phyloP scores from a whole-genome alignment of 2,797 vertebrate genomes.

The Sciaenops ocellatus region DNA sequence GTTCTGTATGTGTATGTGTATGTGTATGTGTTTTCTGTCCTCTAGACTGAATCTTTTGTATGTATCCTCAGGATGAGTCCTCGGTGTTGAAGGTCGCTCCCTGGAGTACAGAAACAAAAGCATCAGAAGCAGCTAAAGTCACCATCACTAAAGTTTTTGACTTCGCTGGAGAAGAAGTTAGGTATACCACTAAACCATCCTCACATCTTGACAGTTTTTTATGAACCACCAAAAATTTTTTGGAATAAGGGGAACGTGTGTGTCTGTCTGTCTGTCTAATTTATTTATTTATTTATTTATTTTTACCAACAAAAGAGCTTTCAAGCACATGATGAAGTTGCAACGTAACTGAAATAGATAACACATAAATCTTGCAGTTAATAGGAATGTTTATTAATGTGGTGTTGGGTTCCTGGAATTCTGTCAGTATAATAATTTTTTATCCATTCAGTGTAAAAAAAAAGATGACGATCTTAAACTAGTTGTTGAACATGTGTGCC shows the following conservation, averaged over 20 bases:
- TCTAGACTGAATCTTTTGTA: background rate
- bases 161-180: conserved; percentile 96
- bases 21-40: background rate
- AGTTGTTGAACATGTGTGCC: background rate
- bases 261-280: too few species aligned
- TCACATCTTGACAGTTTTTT: background rate
- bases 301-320: too few species aligned
- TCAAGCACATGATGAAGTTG: too few species aligned
- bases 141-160: conserved; percentile 97
- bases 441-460: too few species aligned
- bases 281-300: too few species aligned
- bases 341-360: too few species aligned
- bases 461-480: background rate
- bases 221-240: background rate
- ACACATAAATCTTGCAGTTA: background rate
- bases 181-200: conserved; percentile 80
- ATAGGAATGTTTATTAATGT: background rate
- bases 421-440: too few species aligned
- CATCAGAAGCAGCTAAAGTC: conserved; percentile 83
- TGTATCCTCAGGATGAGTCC: conserved; percentile 70
- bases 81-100: conserved; percentile 43
- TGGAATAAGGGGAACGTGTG: background rate
- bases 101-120: conserved; percentile 64
- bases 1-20: background rate
- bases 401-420: background rate